Evolutionary conservation across 2,113 vertebrate species (phyloP).

Genomic region (Sphaerodactylus townsendi): DNA sequence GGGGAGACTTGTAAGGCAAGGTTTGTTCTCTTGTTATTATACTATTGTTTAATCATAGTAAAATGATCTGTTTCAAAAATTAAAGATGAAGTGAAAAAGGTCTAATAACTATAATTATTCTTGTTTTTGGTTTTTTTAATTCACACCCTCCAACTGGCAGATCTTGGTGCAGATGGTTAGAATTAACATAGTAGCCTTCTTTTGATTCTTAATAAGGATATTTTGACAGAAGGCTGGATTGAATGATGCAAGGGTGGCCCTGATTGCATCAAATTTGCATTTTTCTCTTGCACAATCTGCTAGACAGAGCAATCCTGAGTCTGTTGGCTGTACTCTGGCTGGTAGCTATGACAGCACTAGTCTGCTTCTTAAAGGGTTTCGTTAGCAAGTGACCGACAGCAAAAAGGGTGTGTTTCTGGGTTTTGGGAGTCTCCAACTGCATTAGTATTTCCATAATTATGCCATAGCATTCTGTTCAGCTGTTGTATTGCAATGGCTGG

Average conservation of each 20-base stretch:
- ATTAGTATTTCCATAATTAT: no score
- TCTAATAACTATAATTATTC: not conserved
- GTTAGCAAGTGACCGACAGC: no score
- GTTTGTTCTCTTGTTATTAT: conserved; percentile 32
- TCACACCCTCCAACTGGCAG: conserved; percentile 63
- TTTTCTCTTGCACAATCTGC: conserved; percentile 66
- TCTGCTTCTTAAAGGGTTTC: no score
- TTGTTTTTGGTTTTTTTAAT: conserved; percentile 33
- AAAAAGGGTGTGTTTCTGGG: no score
- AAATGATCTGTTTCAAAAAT: not conserved
- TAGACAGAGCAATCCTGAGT: conserved; percentile 1
- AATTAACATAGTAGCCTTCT: conserved; percentile 59
- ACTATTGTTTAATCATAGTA: not conserved
- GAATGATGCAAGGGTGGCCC: conserved; percentile 59
- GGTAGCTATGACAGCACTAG: no score
- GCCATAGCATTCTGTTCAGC: no score
- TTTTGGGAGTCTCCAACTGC: no score
- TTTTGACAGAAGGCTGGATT: conserved; percentile 68
- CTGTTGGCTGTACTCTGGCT: no score
- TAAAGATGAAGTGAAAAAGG: not conserved
- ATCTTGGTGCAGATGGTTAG: conserved; percentile 72
- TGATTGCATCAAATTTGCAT: conserved; percentile 63
- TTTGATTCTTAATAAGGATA: conserved; percentile 64
- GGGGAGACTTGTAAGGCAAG: not conserved
- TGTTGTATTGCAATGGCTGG: no score